Evolutionary conservation across 2,888 invertebrate genomes (phyloP).

Genomic region (Napeogenes inachia): DNA sequence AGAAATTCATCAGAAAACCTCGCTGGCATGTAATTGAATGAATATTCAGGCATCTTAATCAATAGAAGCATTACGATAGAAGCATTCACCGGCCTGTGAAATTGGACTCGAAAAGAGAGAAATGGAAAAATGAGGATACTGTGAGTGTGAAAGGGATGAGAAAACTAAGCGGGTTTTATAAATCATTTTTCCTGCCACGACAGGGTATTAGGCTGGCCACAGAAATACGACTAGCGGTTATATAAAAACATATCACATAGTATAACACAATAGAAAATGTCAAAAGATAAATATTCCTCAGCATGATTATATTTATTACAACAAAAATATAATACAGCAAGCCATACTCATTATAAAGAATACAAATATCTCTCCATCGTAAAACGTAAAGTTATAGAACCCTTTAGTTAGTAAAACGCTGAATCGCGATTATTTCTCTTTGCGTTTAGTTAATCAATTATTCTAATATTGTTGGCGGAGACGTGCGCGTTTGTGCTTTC

Average conservation of each 20-base stretch:
- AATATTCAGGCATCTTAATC: slow-evolving; percentile 76
- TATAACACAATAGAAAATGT: background rate
- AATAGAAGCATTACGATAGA: slow-evolving; percentile 70
- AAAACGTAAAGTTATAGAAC: background rate
- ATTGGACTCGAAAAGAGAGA: slow-evolving; percentile 65
- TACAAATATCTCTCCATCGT: too few relatives aligned
- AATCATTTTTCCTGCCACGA: slow-evolving; percentile 73
- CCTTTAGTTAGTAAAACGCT: slow-evolving; percentile 65
- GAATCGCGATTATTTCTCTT: slow-evolving; percentile 74
- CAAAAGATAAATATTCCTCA: background rate
- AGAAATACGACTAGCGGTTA: slow-evolving; percentile 34
- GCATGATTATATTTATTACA: background rate
- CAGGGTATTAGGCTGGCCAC: slow-evolving; percentile 52
- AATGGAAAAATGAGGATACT: slow-evolving; percentile 37
- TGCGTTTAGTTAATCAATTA: slow-evolving; percentile 76
- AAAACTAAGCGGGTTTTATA: slow-evolving; percentile 61
- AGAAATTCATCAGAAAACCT: slow-evolving; percentile 59
- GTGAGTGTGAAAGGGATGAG: slow-evolving; percentile 43
- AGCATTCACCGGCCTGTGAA: slow-evolving; percentile 71
- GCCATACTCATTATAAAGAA: too few relatives aligned
- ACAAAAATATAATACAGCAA: background rate
- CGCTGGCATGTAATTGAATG: slow-evolving; percentile 71
- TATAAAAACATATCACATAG: slow-evolving; percentile 17
- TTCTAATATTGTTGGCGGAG: slow-evolving; percentile 71
- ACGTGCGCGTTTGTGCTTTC: slow-evolving; percentile 52